Conservation (phyloP, 2,888 invertebrate genomes). For the Drepana falcataria region DNA sequence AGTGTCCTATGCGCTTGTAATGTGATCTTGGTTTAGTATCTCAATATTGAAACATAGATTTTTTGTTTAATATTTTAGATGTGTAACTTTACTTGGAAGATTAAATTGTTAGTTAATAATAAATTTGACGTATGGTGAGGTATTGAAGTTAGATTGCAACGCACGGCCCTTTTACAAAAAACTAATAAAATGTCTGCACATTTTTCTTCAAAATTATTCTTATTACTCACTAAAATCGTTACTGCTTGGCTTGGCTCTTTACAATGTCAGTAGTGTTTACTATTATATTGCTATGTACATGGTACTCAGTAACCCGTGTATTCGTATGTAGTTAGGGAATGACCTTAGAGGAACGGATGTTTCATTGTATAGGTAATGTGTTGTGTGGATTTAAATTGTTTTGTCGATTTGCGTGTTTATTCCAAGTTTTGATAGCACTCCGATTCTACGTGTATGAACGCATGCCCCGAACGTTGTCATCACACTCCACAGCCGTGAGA, state of each 20-base stretch:
- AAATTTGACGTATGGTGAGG: no score
- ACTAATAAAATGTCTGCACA: no score
- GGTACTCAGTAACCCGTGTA: no score
- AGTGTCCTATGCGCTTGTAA: conserved; percentile 10
- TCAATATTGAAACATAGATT: not conserved
- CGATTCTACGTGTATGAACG: conserved; percentile 5
- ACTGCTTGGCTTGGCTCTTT: conserved; percentile 1
- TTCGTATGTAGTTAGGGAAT: no score
- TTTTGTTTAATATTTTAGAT: not conserved
- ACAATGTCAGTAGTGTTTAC: not conserved
- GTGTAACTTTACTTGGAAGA: no score
- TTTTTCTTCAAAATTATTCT: not conserved
- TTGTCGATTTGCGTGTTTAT: conserved; percentile 15
- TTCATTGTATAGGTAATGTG: conserved; percentile 6
- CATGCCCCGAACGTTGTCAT: not conserved
- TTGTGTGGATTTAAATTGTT: conserved; percentile 7
- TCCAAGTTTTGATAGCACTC: conserved; percentile 2
- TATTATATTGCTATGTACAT: no score
- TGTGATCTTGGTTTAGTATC: conserved; percentile 16
- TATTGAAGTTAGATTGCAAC: no score
- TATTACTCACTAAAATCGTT: not conserved
- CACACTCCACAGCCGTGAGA: no score
- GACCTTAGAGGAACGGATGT: not conserved
- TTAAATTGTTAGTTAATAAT: no score
- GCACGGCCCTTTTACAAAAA: no score